Evolutionary conservation across 2,113 vertebrate species (phyloP).

Genomic region (Pitta sordida): DNA sequence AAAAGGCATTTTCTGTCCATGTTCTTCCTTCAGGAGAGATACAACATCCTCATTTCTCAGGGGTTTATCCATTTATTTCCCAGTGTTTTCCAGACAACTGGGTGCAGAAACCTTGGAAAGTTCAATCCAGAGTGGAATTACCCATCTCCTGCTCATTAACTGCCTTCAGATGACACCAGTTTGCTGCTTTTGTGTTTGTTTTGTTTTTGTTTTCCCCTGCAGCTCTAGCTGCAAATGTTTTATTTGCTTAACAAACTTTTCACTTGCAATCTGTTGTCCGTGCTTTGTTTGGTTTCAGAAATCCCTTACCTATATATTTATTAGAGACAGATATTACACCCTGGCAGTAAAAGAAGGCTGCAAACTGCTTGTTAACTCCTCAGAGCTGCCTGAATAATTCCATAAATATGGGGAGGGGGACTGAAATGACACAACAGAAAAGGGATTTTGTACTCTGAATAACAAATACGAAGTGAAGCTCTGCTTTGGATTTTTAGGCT

Average conservation of each 20-base stretch:
- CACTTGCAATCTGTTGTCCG: constrained; percentile 25
- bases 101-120: background rate
- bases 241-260: constrained; percentile 49
- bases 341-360: constrained; percentile 15
- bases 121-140: background rate
- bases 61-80: background rate
- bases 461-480: constrained; percentile 28
- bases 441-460: constrained; percentile 40
- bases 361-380: constrained; percentile 56
- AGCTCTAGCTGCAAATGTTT: background rate
- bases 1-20: background rate
- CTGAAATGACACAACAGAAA: constrained; percentile 38
- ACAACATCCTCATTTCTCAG: background rate
- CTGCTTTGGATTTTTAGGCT: constrained; percentile 42
- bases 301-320: constrained; percentile 53
- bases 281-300: constrained; percentile 42
- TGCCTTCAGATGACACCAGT: constrained; percentile 2
- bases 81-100: background rate
- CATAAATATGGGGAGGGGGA: constrained; percentile 36
- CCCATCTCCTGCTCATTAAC: background rate
- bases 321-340: constrained; percentile 31
- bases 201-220: background rate
- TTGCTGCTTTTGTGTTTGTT: background rate
- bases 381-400: constrained; percentile 45
- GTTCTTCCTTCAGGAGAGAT: background rate